Percentiles rank a stretch among this genome's conserved stretches.
phyloP scores from a whole-genome alignment of 1,140 invertebrate species.

The Zaprionus taronus region DNA sequence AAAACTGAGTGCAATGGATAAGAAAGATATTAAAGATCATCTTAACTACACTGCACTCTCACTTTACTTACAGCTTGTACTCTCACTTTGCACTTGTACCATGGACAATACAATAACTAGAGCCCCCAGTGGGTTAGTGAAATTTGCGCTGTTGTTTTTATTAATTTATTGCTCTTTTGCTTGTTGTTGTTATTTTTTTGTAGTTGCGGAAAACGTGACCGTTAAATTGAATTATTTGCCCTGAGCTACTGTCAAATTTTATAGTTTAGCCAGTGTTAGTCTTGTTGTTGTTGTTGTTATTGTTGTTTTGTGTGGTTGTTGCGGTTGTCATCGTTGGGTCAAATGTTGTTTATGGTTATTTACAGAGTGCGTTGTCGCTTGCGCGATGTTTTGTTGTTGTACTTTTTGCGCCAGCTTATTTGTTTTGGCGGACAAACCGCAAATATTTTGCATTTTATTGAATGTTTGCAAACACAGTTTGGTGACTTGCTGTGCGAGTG shows the following conservation, averaged over 20 bases:
- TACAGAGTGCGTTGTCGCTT: constrained; percentile 39
- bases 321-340: constrained; percentile 47
- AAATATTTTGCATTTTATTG: constrained; percentile 52
- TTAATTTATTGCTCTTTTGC: constrained; percentile 49
- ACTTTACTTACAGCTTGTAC: not conserved
- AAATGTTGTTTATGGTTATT: constrained; percentile 63
- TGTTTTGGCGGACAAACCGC: constrained; percentile 43
- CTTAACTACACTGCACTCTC: no score
- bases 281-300: constrained; percentile 27
- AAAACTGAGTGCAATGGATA: no score
- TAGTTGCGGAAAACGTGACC: constrained; percentile 62
- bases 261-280: constrained; percentile 33
- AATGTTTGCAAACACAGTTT: constrained; percentile 34
- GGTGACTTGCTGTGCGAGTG: constrained; percentile 13
- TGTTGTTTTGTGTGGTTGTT: constrained; percentile 21
- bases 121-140: not conserved
- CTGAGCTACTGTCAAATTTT: constrained; percentile 39
- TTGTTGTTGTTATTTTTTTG: constrained; percentile 16
- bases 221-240: constrained; percentile 71
- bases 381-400: constrained; percentile 26
- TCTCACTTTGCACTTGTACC: not conserved
- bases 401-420: constrained; percentile 12
- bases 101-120: not conserved
- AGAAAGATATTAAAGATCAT: no score
- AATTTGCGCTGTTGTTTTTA: constrained; percentile 51